Evolutionary conservation across 2,888 invertebrate species (phyloP).

Genomic region (Drosophila rellima): DNA sequence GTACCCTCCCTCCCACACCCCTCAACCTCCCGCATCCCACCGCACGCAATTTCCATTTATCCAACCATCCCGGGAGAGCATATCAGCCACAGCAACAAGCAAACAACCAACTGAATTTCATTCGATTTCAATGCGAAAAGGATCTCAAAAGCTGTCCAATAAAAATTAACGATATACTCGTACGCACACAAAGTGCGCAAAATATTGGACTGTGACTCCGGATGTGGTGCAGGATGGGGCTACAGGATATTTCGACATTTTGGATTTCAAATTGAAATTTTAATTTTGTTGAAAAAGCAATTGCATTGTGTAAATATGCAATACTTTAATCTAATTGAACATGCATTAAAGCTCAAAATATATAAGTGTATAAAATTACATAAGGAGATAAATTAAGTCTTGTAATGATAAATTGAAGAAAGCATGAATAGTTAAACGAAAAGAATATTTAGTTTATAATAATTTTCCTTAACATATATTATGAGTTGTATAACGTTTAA

Average conservation of each 20-base stretch:
- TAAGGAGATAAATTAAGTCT: neutral
- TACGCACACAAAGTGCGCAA: constrained; percentile 71
- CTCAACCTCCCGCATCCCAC: constrained; percentile 10
- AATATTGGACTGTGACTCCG: constrained; percentile 44
- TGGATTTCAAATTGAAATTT: constrained; percentile 63
- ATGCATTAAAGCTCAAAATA: neutral
- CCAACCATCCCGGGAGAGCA: constrained; percentile 38
- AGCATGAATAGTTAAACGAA: too few relatives aligned
- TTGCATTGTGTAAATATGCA: constrained; percentile 31
- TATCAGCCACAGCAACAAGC: constrained; percentile 71
- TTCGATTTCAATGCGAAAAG: constrained; percentile 79
- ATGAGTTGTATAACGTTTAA: too few relatives aligned
- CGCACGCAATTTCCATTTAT: constrained; percentile 25
- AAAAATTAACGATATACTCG: constrained; percentile 83
- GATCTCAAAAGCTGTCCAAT: constrained; percentile 82
- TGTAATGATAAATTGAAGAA: neutral
- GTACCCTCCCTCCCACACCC: constrained; percentile 1
- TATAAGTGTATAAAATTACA: neutral
- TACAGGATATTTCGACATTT: constrained; percentile 37
- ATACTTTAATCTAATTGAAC: constrained; percentile 36
- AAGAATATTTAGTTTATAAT: too few relatives aligned
- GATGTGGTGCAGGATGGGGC: constrained; percentile 12
- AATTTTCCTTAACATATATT: too few relatives aligned
- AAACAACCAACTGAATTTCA: constrained; percentile 78
- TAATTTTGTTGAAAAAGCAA: constrained; percentile 59